phyloP scores from a whole-genome alignment of 1,140 invertebrate species.

The Drosophila chauvacae region DNA sequence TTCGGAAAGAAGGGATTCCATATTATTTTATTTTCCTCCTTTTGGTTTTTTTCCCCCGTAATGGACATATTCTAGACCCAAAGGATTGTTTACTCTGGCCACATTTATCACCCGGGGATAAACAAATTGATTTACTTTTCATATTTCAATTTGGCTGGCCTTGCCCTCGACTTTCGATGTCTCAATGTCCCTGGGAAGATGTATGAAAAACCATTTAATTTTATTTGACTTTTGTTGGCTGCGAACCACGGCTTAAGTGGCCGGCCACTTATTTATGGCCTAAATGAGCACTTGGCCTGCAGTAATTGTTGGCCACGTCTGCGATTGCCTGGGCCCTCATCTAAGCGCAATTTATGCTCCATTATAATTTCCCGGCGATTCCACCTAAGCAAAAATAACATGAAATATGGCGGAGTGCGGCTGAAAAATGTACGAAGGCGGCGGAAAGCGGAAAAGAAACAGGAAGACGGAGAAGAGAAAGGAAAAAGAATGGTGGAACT shows the following conservation, averaged over 20 bases:
- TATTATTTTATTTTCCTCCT: too few species aligned
- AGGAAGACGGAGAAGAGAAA: constrained; percentile 1
- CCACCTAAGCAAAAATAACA: constrained; percentile 56
- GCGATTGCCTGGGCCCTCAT: constrained; percentile 27
- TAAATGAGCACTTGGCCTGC: constrained; percentile 56
- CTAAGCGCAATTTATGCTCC: constrained; percentile 60
- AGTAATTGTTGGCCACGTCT: constrained; percentile 49
- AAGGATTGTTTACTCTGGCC: constrained; percentile 3
- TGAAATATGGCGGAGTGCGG: constrained; percentile 48
- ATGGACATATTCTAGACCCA: background rate
- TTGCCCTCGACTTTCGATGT: constrained; percentile 46
- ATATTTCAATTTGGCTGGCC: constrained; percentile 40
- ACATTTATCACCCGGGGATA: constrained; percentile 9
- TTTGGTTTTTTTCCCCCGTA: too few species aligned
- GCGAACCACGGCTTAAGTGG: constrained; percentile 52
- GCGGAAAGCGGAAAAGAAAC: constrained; percentile 13
- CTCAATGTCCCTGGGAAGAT: constrained; percentile 35
- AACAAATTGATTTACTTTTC: constrained; percentile 37
- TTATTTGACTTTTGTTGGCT: constrained; percentile 64
- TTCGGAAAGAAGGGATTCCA: too few species aligned
- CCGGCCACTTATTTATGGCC: constrained; percentile 49
- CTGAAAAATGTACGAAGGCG: constrained; percentile 38
- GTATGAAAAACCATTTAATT: constrained; percentile 58
- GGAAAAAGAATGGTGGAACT: constrained; percentile 31
- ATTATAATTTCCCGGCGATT: constrained; percentile 57